Conservation (phyloP, 2,113 vertebrate species). For the Bolborhynchus lineola region DNA sequence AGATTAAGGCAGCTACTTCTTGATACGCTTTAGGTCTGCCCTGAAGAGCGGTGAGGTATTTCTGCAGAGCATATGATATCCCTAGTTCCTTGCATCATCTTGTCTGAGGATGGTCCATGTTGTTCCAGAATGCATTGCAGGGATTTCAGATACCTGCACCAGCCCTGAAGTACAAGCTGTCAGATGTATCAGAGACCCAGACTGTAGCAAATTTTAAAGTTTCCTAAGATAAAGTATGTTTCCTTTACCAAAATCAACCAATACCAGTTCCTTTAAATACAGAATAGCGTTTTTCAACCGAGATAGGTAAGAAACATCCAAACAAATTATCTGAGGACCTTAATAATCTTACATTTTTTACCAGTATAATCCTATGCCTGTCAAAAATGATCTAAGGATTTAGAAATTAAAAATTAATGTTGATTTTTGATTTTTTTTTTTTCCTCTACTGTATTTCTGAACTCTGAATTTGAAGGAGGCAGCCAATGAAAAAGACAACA, state of each 20-base stretch:
- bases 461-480: not conserved
- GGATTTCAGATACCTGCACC: not conserved
- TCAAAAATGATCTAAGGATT: not conserved
- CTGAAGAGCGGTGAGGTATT: not conserved
- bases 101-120: not conserved
- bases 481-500: not conserved
- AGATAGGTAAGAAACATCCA: not conserved
- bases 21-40: not conserved
- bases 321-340: not conserved
- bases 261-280: not conserved
- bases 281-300: not conserved
- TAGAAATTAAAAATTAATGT: not conserved
- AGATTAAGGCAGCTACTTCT: not conserved
- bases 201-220: not conserved
- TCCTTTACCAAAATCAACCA: not conserved
- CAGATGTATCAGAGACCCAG: not conserved
- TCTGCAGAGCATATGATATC: not conserved
- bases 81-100: not conserved
- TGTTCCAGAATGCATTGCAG: not conserved
- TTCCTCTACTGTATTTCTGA: not conserved
- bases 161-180: not conserved
- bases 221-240: not conserved
- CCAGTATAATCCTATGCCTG: not conserved
- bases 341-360: not conserved
- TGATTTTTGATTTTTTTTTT: not conserved